phyloP scores from a whole-genome alignment of 2,113 vertebrate species.

The Leptodactylus fuscus region DNA sequence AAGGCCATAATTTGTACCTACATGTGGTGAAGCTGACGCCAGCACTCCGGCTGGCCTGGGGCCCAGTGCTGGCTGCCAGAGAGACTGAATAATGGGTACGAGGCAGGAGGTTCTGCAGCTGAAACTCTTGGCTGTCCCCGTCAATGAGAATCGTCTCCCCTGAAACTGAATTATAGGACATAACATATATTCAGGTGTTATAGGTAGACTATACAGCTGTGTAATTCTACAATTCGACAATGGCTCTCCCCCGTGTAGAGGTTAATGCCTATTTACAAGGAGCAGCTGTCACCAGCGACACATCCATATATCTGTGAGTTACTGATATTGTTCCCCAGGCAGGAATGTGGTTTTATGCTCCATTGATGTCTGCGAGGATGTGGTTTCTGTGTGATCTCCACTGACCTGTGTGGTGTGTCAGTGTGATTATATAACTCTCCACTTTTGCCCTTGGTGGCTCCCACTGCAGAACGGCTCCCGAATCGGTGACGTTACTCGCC shows the following conservation, averaged over 20 bases:
- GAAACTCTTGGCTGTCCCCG: constrained; percentile 85
- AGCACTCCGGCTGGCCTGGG: constrained; percentile 86
- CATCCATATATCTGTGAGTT: neutral
- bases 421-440: constrained; percentile 88
- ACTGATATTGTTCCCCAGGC: neutral
- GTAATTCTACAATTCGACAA: neutral
- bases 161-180: constrained; percentile 74
- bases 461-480: constrained; percentile 88
- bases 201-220: neutral
- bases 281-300: neutral
- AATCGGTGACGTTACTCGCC: constrained; percentile 88
- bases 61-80: constrained; percentile 88
- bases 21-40: constrained; percentile 91
- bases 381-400: constrained; percentile 19
- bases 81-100: constrained; percentile 86
- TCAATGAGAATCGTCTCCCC: constrained; percentile 92
- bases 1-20: constrained; percentile 71
- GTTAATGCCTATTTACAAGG: constrained; percentile 11
- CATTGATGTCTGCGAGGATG: constrained; percentile 10
- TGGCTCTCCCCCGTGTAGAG: neutral
- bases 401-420: constrained; percentile 83
- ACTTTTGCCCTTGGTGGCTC: constrained; percentile 81
- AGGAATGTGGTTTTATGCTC: neutral
- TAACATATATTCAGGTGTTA: neutral
- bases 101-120: constrained; percentile 85